Base-by-base conservation (phyloP, 2,888 invertebrate genomes). In the Cephus pulcher region DNA sequence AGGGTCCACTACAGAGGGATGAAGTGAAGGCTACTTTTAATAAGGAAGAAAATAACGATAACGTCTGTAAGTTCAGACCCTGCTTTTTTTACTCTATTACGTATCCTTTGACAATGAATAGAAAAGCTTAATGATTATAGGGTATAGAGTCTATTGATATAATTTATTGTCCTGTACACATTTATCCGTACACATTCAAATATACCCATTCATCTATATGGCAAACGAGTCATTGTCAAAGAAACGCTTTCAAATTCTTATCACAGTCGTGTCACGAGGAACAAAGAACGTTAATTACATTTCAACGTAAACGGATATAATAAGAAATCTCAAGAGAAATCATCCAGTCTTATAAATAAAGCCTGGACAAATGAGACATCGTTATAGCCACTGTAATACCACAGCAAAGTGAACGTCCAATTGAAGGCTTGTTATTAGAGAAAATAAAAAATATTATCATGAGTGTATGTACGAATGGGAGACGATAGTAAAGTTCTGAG, bases 1-100 rank as follows among this genome's bases (percentile, higher is more conserved):
- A 95, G 90, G 94, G 94, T 92, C 94, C 95, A 80, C 91, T 95
- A 86, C 95, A 95, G 90, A 93, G 95, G 84, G 95, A 95, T 91
- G 95, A 95, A 91, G 95, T 95, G 81, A 94, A 95, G 88, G 93
- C 93, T 79, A 93, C 93, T 81, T 93, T 93, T 77, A 93, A 92
- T 85, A 93, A 93, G 90, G 93, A 93, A 82, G 94, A 94, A 85
- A 92, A 92, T 81, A 93, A 92, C 89, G 88, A 90, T 80, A 88
- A 87, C 84, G 85, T 87, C 80, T 89, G 90, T 91, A 87, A 90
- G 91, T 90, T 85, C 73, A 4, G 12, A 30, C 73, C 77, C 56
- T 71, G n/a, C 73, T 80, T 82, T 40, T 40, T 79, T 79, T 83
- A 75, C 79, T 79, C 76, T 23, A 23, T 56, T 56, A 0, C 23